These are phyloP conservation scores for Macropodus opercularis DNA, from an alignment of 2,797 vertebrate species.

Conservation along the genomic window DNA sequence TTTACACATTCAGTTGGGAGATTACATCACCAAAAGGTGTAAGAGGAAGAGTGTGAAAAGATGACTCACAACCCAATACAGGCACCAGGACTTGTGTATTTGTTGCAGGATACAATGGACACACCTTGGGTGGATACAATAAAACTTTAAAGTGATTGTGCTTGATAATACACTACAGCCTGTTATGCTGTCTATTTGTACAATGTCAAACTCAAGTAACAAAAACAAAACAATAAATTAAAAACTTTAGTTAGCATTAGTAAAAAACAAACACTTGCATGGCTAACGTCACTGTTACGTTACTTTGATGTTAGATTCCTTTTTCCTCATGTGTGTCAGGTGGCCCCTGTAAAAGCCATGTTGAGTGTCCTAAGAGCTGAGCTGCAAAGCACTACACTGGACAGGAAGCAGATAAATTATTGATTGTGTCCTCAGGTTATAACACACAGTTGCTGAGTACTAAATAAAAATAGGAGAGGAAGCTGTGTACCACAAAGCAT, in stretches of 20 bases:
- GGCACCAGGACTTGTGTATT: no score
- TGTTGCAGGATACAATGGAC: conserved; percentile 54
- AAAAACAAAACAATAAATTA: no score
- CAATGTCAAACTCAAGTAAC: background rate
- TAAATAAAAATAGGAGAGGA: conserved; percentile 45
- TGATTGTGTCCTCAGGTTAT: conserved; percentile 57
- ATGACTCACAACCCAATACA: no score
- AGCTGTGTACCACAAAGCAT: conserved; percentile 22
- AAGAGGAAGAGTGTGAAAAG: conserved; percentile 59
- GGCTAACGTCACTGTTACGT: background rate
- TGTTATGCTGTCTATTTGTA: background rate
- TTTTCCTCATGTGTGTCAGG: conserved; percentile 9
- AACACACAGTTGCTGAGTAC: conserved; percentile 32
- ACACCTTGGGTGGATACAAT: conserved; percentile 33
- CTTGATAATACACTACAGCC: background rate
- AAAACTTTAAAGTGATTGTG: conserved; percentile 10
- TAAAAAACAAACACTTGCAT: background rate
- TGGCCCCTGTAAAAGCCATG: conserved; percentile 27
- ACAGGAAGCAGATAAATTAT: conserved; percentile 60
- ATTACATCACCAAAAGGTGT: conserved; percentile 74
- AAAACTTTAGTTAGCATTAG: background rate
- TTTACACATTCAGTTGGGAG: conserved; percentile 58
- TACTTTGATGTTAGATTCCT: conserved; percentile 1
- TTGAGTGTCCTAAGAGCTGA: conserved; percentile 26
- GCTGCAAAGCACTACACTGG: conserved; percentile 33